phyloP scores from a whole-genome alignment of 2,888 invertebrate genomes.

The Smittia sp. region DNA sequence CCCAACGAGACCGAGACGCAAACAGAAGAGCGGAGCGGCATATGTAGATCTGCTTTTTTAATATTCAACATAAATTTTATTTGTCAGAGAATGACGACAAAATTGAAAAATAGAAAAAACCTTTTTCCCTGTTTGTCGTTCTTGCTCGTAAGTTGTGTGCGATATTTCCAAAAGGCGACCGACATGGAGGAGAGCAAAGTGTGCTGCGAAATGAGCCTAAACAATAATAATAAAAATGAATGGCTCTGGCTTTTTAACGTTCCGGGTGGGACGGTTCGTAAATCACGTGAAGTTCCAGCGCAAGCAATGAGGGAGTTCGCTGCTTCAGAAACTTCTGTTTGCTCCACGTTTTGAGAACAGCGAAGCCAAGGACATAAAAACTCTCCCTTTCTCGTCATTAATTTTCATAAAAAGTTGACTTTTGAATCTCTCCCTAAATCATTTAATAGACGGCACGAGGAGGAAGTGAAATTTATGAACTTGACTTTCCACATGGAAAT shows the following conservation, averaged over 20 bases:
- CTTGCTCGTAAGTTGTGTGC: background rate
- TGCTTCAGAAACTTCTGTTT: no score
- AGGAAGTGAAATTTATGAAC: background rate
- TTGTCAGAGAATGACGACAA: slow-evolving; percentile 32
- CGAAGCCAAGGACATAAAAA: no score
- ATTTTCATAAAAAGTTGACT: slow-evolving; percentile 12
- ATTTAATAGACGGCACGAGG: background rate
- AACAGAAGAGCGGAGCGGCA: background rate
- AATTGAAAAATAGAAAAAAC: slow-evolving; percentile 38
- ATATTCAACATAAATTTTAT: slow-evolving; percentile 36
- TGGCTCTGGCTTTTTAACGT: slow-evolving; percentile 25
- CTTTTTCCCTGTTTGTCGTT: slow-evolving; percentile 14
- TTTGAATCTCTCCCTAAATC: background rate
- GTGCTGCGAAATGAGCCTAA: slow-evolving; percentile 1
- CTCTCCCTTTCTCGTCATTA: background rate
- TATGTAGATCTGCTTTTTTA: slow-evolving; percentile 2
- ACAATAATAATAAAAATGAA: slow-evolving; percentile 39
- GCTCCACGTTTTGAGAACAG: no score
- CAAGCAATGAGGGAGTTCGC: no score
- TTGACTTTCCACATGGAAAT: slow-evolving; percentile 6
- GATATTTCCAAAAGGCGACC: background rate
- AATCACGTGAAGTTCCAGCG: no score
- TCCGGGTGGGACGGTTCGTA: background rate
- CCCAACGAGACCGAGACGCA: slow-evolving; percentile 20
- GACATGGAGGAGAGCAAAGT: background rate